Evolutionary conservation across 2,113 vertebrate species (phyloP).

Genomic region (Galemys pyrenaicus): DNA sequence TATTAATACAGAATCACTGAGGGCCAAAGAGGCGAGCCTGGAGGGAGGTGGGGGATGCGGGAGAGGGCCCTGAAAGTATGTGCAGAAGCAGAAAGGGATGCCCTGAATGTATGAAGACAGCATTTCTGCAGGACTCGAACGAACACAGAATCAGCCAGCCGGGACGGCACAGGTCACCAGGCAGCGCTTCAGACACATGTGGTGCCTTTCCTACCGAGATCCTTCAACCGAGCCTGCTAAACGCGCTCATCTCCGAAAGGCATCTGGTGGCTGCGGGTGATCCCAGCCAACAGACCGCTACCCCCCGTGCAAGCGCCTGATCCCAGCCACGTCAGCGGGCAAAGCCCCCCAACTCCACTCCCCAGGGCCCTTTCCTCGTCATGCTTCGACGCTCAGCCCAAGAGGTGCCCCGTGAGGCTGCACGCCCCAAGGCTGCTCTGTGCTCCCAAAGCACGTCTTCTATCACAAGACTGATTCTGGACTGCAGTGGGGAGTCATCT

Average conservation of each 20-base stretch:
- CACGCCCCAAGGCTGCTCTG: background rate
- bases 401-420: background rate
- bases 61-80: background rate
- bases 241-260: background rate
- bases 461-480: background rate
- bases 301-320: background rate
- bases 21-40: slow-evolving; percentile 39
- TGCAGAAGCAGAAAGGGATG: background rate
- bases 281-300: background rate
- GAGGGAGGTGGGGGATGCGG: background rate
- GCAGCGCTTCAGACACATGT: rapidly evolving
- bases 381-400: background rate
- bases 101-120: too few species aligned
- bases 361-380: background rate
- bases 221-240: rapidly evolving
- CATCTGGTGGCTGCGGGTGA: rapidly evolving
- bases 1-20: slow-evolving; percentile 80
- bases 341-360: background rate
- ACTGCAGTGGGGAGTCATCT: background rate
- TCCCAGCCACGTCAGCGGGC: background rate
- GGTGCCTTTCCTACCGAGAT: background rate
- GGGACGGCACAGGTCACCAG: rapidly evolving
- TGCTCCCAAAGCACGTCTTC: background rate
- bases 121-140: background rate
- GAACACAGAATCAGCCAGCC: background rate